Base-by-base conservation (phyloP, 2,113 vertebrate species). In the Grammomys dolichurus region DNA sequence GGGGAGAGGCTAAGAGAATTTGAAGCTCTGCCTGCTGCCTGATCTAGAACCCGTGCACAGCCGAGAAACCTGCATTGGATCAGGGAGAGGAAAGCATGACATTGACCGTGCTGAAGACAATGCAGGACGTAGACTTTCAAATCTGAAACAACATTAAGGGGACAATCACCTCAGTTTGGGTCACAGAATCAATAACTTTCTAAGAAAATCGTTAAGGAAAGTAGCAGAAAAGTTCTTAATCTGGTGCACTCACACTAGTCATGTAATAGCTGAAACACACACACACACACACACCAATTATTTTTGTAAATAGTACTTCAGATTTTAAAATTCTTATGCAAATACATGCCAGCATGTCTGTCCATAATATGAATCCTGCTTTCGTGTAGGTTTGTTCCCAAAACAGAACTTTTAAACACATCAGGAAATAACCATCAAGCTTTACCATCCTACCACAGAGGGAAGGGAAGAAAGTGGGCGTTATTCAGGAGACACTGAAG, bases 281-380 rank as follows among this genome's bases (percentile, higher is more conserved):
- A n/a, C 60, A 81, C 51, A n/a, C 60, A 77, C 70, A 76, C 75
- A 13, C 28, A 58, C 90, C 19, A 13, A 80, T 60, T 48, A 36
- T 14, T 85, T 87, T 65, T 90, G 63, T 36, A 92, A 81, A 90
- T 76, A 43, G 11, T 65, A 76, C 43, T 43, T 54, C 75, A 78
- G 87, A 90, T 84, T 81, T 87, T 22, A n/a, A 80, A 92, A 85
- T 94, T 76, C 46, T 82, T 36, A 69, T 19, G 43, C 2, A 94
- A 87, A 93, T 51, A 69, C 12, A 46, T 48, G 43, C 43, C 85
- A 73, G 46, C 28, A 60, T 31, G 8, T 22, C 19, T 48, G 63
- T 31, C 5, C 60, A 73, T 43, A 76, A 58, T 46, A 85, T 76
- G 22, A 84, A 60, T 33, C 58, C 58, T 43, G 40, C 1, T 28